Evolutionary conservation across 2,888 invertebrate species (phyloP), one percentile per base, ranked within the genome.

Genomic region (Drosophila lacicola): DNA sequence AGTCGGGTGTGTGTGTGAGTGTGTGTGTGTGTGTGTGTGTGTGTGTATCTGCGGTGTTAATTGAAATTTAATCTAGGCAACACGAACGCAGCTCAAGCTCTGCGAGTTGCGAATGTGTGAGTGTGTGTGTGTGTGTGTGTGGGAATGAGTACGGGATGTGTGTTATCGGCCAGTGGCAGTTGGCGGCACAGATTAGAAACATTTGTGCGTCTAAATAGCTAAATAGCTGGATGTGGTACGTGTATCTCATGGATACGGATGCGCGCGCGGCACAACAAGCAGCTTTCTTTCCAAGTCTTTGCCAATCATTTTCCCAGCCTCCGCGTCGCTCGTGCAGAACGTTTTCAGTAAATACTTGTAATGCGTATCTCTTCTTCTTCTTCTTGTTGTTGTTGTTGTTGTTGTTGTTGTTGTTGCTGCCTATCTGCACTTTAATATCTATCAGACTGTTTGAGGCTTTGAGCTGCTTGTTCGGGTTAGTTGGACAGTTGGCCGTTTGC

Each of bases 1-100:
- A 64, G 64, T 37, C n/a, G 41, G 53, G 42, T 47, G 47, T 51
- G 51, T 61, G 66, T 51, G 57, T 2, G 25, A 0, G 25, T 8
- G 25, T 8, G 25, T 25, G 25, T 6, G 29, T 29, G 29, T 29
- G 29, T 8, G 8, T 8, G 25, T 8, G 25, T 29, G 6, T 29
- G 8, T 8, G 29, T 58, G 65, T 82, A 76, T 78, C 78, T 70
- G 65, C 80, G 62, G 78, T 86, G 81, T 86, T 82, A 86, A 82
- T 82, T 82, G 82, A 82, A 82, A 86, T 82, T 86, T 82, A 86
- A 86, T 86, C 82, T 83, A 68, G 75, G 60, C 85, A 85, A 79
- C 82, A 82, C 82, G 77, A 75, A 81, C 69, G 61, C 49, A 72
- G 46, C 72, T 66, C 53, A 78, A 69, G 55, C 74, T 63, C 62